These are phyloP conservation scores for Neolamprologus variostigma DNA, from an alignment of 2,113 vertebrate genomes.

Conservation along the genomic window DNA sequence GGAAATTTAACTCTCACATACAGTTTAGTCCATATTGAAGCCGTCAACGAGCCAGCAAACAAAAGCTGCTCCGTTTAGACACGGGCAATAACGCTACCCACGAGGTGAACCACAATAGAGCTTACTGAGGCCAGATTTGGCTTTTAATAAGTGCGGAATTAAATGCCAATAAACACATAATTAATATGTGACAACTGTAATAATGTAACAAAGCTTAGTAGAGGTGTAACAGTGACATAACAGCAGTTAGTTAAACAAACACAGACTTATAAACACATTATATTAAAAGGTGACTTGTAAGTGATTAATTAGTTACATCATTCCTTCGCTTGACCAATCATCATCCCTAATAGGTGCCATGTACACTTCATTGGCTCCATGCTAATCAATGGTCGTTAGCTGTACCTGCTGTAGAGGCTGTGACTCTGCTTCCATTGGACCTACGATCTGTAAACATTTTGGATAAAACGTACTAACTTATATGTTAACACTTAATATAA, in stretches of 20 bases:
- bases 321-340: neutral
- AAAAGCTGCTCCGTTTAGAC: neutral
- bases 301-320: neutral
- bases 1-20: neutral
- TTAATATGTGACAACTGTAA: neutral
- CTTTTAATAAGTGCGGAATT: neutral
- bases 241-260: neutral
- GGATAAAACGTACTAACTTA: neutral
- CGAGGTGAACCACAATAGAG: accelerated
- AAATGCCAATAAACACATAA: neutral
- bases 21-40: neutral
- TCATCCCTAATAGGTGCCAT: neutral
- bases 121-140: neutral
- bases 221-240: neutral
- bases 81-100: neutral
- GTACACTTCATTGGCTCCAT: neutral
- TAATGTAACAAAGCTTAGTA: neutral
- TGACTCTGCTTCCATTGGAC: neutral
- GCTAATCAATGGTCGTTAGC: accelerated
- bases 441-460: neutral
- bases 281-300: neutral
- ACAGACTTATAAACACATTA: neutral
- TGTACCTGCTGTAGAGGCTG: neutral
- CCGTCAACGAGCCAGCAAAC: neutral
- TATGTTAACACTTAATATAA: neutral